Base-by-base conservation (phyloP, 2,888 invertebrate genomes). In the Hyppa rectilinea region DNA sequence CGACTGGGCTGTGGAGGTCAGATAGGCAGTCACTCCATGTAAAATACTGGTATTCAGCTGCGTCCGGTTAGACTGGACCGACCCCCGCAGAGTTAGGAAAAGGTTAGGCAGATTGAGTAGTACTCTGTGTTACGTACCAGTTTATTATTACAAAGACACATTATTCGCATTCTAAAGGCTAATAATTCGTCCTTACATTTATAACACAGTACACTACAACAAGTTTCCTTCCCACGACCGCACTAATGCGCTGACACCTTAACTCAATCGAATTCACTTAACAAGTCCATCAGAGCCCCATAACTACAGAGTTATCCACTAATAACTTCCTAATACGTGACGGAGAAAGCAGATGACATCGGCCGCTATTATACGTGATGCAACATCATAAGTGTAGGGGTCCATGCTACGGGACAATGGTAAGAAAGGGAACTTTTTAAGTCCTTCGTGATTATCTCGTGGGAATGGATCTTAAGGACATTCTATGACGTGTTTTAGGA, bases 261-360 rank as follows among this genome's bases (percentile, higher is more conserved):
- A 73, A 86, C 66, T 31, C 56, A 20, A 82, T 81, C 73, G 77
- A 78, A 87, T 88, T 89, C 88, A 91, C 87, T 90, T 90, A 86
- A 85, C 87, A 76, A 84, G 86, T 85, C 82, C 84, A 86, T 87
- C 81, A 80, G 71, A 52, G 76, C 61, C 4, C 72, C 76, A 82
- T 85, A 84, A 75, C 72, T 75, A 40, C 71, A 72, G 49, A n/a
- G 71, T 74, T 76, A 84, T 80, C 73, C 81, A 71, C 81, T 81
- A 84, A 90, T 89, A 85, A 88, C 89, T 88, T 90, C 90, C 91
- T 88, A 90, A 92, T 89, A 89, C 79, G 88, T 84, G 85, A 80
- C 75, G 69, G 79, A 85, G 92, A 92, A 92, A 92, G 92, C 84
- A 85, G 73, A 72, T 84, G 85, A 78, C 82, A 78, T 78, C 56